Evolutionary conservation across 2,888 invertebrate genomes (phyloP).

Genomic region (Meganola albula): DNA sequence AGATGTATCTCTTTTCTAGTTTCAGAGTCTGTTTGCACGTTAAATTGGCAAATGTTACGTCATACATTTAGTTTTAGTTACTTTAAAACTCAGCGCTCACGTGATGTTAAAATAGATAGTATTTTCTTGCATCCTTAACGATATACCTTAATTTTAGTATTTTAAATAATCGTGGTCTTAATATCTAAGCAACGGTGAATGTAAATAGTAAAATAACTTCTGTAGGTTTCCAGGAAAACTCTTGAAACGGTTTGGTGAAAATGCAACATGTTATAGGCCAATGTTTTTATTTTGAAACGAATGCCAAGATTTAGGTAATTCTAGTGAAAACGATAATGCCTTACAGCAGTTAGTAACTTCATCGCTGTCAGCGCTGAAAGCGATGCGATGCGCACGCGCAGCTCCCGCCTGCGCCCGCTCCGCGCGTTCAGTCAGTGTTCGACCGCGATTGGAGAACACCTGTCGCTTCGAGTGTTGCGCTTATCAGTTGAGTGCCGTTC

Average conservation of each 20-base stretch:
- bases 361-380: conserved; percentile 17
- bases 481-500: conserved; percentile 42
- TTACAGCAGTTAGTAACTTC: conserved; percentile 26
- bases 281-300: conserved; percentile 32
- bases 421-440: conserved; percentile 49
- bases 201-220: conserved; percentile 19
- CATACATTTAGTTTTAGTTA: no score
- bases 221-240: no score
- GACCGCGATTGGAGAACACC: conserved; percentile 54
- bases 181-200: no score
- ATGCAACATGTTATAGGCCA: conserved; percentile 35
- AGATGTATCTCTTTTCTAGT: no score
- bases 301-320: conserved; percentile 51
- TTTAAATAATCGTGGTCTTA: no score
- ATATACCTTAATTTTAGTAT: no score
- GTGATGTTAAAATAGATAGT: no score
- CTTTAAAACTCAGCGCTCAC: no score
- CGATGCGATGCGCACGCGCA: conserved; percentile 20
- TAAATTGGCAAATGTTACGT: no score
- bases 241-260: conserved; percentile 27
- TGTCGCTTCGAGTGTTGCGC: conserved; percentile 44
- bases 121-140: no score
- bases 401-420: conserved; percentile 19
- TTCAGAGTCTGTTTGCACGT: no score
- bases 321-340: conserved; percentile 34